Conservation (phyloP, 2,888 invertebrate species). For the Machimus rusticus region DNA sequence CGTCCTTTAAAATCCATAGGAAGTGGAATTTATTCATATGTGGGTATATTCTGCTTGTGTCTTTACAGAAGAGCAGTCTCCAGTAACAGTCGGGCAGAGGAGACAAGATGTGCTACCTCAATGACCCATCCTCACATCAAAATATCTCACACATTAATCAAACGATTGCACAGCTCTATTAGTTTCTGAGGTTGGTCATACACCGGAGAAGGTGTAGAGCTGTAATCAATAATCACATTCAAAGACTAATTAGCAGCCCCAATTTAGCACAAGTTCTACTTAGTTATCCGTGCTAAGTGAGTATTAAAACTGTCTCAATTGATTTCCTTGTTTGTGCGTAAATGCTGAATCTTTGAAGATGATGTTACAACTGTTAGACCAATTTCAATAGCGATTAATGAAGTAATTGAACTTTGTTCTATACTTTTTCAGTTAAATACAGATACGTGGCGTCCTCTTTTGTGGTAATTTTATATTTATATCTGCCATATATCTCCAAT, state of each 20-base stretch:
- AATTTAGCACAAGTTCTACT: background rate
- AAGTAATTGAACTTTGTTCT: background rate
- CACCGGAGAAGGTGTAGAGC: background rate
- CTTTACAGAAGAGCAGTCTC: background rate
- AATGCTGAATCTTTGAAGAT: background rate
- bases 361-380: background rate
- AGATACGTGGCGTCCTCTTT: background rate
- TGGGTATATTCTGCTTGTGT: background rate
- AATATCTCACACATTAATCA: background rate
- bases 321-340: background rate
- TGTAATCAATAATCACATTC: slow-evolving; percentile 14
- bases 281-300: background rate
- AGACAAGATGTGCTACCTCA: background rate
- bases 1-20: background rate
- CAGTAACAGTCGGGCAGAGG: background rate
- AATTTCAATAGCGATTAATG: background rate
- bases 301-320: background rate
- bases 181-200: background rate
- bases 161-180: background rate
- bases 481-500: too few relatives aligned
- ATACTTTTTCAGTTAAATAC: background rate
- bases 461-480: too few relatives aligned
- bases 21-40: background rate
- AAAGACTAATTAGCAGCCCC: background rate
- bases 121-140: background rate